phyloP scores from a whole-genome alignment of 2,888 invertebrate species.

The Hermaeophaga mercurialis region DNA sequence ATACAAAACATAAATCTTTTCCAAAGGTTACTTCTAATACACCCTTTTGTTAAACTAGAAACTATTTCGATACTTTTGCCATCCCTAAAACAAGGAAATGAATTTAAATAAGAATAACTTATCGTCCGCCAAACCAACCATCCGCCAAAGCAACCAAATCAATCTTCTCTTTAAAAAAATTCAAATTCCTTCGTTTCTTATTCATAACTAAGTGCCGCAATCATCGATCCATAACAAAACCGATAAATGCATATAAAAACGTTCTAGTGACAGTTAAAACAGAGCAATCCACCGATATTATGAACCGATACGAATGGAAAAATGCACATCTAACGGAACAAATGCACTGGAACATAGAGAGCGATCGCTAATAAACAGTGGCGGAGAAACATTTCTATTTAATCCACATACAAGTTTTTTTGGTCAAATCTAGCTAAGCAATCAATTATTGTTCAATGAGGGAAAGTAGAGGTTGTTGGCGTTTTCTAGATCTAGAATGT shows the following conservation, averaged over 20 bases:
- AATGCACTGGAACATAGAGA: constrained; percentile 5
- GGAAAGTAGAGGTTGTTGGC: too few species aligned
- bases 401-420: too few species aligned
- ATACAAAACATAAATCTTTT: too few species aligned
- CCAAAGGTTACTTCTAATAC: too few species aligned
- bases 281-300: constrained; percentile 8
- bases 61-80: too few species aligned
- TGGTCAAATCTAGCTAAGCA: neutral
- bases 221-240: neutral
- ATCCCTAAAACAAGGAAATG: too few species aligned
- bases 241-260: constrained; percentile 11
- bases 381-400: neutral
- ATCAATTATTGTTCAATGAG: neutral
- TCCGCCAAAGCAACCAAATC: too few species aligned
- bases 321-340: constrained; percentile 17
- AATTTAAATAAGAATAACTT: too few species aligned
- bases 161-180: too few species aligned
- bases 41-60: too few species aligned
- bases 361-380: neutral
- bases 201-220: neutral
- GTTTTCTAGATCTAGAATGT: too few species aligned
- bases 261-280: constrained; percentile 11
- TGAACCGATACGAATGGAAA: constrained; percentile 11
- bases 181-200: neutral
- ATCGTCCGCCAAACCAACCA: too few species aligned